A percentile compares a stretch with the other conserved stretches of the same genome.
Evolutionary conservation across 2,797 vertebrate species (phyloP).

Genomic region (Enteromius mattozi): DNA sequence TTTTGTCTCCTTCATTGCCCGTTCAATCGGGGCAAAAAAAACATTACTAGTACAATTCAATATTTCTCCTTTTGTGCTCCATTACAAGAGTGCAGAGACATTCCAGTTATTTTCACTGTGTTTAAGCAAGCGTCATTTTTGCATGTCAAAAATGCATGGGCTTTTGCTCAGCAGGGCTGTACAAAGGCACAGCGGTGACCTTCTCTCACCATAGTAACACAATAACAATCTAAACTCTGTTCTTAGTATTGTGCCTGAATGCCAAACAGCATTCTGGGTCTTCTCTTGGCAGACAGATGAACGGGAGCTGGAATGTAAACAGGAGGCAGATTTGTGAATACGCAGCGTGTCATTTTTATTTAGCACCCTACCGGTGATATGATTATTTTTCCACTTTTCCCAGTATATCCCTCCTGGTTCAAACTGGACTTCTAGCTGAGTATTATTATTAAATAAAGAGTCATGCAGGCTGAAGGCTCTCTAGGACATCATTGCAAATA

Average conservation of each 20-base stretch:
- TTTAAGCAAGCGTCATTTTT: slow-evolving; percentile 13
- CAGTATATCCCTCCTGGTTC: slow-evolving; percentile 34
- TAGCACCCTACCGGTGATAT: slow-evolving; percentile 18
- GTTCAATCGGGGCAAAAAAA: background rate
- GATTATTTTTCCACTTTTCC: slow-evolving; percentile 34
- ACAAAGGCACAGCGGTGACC: slow-evolving; percentile 13
- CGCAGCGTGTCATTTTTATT: slow-evolving; percentile 35
- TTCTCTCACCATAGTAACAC: slow-evolving; percentile 29
- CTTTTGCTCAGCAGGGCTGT: background rate
- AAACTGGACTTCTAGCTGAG: slow-evolving; percentile 29
- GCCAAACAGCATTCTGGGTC: slow-evolving; percentile 18
- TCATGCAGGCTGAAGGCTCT: slow-evolving; percentile 18
- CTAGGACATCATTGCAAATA: background rate
- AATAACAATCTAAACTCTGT: slow-evolving; percentile 28
- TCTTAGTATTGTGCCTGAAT: background rate
- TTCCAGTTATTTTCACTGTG: slow-evolving; percentile 10
- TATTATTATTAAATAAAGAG: slow-evolving; percentile 35
- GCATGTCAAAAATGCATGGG: background rate
- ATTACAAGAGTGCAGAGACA: background rate
- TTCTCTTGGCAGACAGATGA: slow-evolving; percentile 28
- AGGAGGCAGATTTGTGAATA: slow-evolving; percentile 46
- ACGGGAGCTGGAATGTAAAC: slow-evolving; percentile 44
- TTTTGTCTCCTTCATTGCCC: background rate
- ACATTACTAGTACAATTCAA: background rate
- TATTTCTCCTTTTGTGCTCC: background rate